These are phyloP conservation scores for Onychostoma macrolepis DNA, from an alignment of 2,113 vertebrate genomes.

Conservation along the genomic window DNA sequence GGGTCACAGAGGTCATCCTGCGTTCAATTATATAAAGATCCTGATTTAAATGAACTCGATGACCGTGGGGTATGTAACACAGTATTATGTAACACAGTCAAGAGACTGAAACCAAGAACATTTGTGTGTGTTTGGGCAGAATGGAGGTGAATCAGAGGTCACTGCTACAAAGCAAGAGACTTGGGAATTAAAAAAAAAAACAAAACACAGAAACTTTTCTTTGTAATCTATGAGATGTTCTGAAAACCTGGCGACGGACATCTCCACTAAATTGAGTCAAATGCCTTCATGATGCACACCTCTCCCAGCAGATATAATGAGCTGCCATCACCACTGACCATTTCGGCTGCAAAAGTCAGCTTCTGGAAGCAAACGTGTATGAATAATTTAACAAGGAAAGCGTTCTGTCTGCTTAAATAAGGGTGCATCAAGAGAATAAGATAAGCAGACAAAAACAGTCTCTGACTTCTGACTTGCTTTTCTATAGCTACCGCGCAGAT, in stretches of 20 bases:
- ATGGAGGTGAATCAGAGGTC: conserved; percentile 12
- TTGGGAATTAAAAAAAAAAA: not conserved
- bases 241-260: conserved; percentile 20
- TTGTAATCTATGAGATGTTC: conserved; percentile 30
- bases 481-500: not conserved
- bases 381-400: conserved; percentile 51
- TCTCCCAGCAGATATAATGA: conserved; percentile 54
- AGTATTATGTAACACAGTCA: not conserved
- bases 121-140: not conserved
- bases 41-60: conserved; percentile 21
- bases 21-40: conserved; percentile 17
- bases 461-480: not conserved
- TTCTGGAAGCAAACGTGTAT: conserved; percentile 27
- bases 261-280: conserved; percentile 55
- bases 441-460: not conserved
- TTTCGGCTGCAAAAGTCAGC: conserved; percentile 10
- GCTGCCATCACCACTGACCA: conserved; percentile 52
- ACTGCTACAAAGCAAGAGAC: not conserved
- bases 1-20: not conserved
- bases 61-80: not conserved
- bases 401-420: conserved; percentile 36
- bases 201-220: conserved; percentile 3
- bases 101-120: not conserved
- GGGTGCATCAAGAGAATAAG: conserved; percentile 21
- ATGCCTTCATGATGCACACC: conserved; percentile 39